A percentile compares a stretch with the other conserved stretches of the same genome.
These are phyloP conservation scores for Crocodylus rhombifer DNA, from an alignment of 2,797 vertebrate genomes.

Conservation along the genomic window DNA sequence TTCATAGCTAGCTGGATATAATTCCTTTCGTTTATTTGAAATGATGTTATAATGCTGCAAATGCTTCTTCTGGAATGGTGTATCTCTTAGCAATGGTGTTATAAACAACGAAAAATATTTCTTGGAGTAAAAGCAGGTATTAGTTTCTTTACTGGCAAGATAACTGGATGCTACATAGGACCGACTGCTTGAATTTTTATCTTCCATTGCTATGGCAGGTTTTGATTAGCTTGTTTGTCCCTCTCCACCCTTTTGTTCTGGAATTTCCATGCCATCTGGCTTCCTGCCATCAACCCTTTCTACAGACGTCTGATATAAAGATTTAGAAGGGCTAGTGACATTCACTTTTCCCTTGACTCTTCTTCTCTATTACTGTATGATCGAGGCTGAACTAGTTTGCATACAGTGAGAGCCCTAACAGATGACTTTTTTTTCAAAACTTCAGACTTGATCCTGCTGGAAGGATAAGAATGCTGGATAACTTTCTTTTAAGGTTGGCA, in stretches of 20 bases:
- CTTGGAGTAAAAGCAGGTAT: slow-evolving; percentile 10
- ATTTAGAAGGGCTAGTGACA: not conserved
- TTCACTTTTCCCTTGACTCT: not conserved
- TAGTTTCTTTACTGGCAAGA: slow-evolving; percentile 35
- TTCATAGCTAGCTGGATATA: not conserved
- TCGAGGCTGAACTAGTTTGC: not conserved
- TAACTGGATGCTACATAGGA: slow-evolving; percentile 8
- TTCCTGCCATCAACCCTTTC: not conserved
- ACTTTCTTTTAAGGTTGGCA: not conserved
- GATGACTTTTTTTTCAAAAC: not conserved
- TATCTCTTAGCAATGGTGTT: not conserved
- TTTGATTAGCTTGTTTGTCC: not conserved
- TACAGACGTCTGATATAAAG: not conserved
- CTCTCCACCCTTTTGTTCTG: not conserved
- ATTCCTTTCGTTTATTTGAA: not conserved
- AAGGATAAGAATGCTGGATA: not conserved
- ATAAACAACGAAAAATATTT: slow-evolving; percentile 50
- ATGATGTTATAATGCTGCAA: not conserved
- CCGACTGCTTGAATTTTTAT: slow-evolving; percentile 4
- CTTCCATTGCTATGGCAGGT: not conserved
- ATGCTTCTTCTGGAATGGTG: not conserved
- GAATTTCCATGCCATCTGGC: not conserved
- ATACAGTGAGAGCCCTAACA: not conserved
- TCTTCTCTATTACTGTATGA: not conserved
- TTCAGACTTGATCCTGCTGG: not conserved